Percentiles rank a stretch among this genome's conserved stretches.
These are phyloP conservation scores for Gavia stellata DNA, from an alignment of 2,113 vertebrate species.

Conservation along the genomic window DNA sequence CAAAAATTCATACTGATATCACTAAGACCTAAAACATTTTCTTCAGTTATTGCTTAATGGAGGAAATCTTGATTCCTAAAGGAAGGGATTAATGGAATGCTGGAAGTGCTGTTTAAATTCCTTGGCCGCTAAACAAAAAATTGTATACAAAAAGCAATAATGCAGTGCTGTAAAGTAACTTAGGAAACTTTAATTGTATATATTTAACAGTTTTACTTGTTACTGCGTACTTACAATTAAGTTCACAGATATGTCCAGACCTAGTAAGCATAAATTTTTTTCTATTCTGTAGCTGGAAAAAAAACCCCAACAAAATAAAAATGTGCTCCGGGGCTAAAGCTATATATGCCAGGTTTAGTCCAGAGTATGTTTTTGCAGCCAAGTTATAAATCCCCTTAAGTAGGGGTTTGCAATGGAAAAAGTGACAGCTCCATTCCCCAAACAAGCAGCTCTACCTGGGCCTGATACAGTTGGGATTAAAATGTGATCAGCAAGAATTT, in stretches of 20 bases:
- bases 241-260: conserved; percentile 1
- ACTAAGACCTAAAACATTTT: neutral
- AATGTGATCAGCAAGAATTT: conserved; percentile 58
- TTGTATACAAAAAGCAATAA: neutral
- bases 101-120: conserved; percentile 25
- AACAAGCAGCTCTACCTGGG: conserved; percentile 52
- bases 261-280: neutral
- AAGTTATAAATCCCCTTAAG: conserved; percentile 66
- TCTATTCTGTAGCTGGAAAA: conserved; percentile 14
- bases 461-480: conserved; percentile 61
- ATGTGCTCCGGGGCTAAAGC: conserved; percentile 49
- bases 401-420: conserved; percentile 66
- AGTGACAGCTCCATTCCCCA: conserved; percentile 49
- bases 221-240: neutral
- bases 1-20: conserved; percentile 39
- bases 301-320: conserved; percentile 33
- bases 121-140: conserved; percentile 8
- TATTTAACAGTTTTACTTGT: neutral
- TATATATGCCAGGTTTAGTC: conserved; percentile 51
- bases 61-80: conserved; percentile 36
- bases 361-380: conserved; percentile 58
- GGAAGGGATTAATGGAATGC: conserved; percentile 40
- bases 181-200: neutral
- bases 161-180: neutral
- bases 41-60: conserved; percentile 13